Evolutionary conservation across 1,140 invertebrate species (phyloP).

Genomic region (Sipha flava): DNA sequence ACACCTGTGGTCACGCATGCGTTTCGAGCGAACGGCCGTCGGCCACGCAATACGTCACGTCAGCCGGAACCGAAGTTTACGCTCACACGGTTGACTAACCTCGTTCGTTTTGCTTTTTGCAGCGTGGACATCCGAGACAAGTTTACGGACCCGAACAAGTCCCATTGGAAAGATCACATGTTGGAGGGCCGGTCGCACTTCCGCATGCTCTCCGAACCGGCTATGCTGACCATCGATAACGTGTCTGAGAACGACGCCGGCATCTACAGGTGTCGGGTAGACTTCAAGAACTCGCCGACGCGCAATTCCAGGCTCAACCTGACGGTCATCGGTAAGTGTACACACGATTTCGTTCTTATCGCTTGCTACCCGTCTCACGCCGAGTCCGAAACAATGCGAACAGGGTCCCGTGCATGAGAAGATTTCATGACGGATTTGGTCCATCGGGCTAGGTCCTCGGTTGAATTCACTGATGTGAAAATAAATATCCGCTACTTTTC

Average conservation of each 20-base stretch:
- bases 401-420: too few species aligned
- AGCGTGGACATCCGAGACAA: slow-evolving; percentile 8
- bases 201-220: slow-evolving; percentile 49
- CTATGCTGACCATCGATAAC: slow-evolving; percentile 54
- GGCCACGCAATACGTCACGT: too few species aligned
- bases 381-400: too few species aligned
- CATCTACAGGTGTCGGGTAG: slow-evolving; percentile 67
- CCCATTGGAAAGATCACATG: slow-evolving; percentile 48
- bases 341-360: neutral
- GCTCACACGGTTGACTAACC: neutral
- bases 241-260: slow-evolving; percentile 60
- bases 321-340: slow-evolving; percentile 67
- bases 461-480: too few species aligned
- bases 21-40: too few species aligned
- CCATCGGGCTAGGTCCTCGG: too few species aligned
- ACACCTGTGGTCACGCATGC: too few species aligned
- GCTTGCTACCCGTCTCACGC: neutral
- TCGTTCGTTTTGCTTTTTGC: neutral
- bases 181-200: slow-evolving; percentile 50
- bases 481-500: too few species aligned
- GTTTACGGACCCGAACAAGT: neutral
- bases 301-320: slow-evolving; percentile 69
- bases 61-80: too few species aligned
- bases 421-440: too few species aligned
- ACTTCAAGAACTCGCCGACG: slow-evolving; percentile 71